Evolutionary conservation across 2,113 vertebrate species (phyloP), one percentile per base, ranked within the genome.

Genomic region (crab-eating macaque (Macaca fascicularis)): DNA sequence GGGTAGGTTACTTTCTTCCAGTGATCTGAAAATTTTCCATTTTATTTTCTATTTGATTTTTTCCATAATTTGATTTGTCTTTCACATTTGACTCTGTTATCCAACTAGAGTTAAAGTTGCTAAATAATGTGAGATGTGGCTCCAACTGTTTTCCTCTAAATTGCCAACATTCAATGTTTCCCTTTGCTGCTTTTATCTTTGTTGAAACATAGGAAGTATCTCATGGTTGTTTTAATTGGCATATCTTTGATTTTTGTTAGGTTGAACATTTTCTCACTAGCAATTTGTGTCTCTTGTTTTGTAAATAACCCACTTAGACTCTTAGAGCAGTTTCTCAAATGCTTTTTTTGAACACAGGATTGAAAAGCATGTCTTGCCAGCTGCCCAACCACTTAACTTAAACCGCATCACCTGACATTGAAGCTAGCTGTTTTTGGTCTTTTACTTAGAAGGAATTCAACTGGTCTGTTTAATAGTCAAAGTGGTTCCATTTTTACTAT

Each of bases 61-160:
- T 76, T 5, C 2, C 6, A 25, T 43, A 50, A 84, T 87, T 69
- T 57, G 25, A 82, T 52, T 45, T 70, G 16, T 69, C 25, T 93
- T 89, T 52, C 87, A 87, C 92, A 27, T 87, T 92, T 70, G 74
- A 89, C 59, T 92, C 43, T 88, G 6, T 85, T 84, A 27, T 55
- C 22, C 48, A 90, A n/a, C 43, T 38, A 3, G 9, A 92, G 30
- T 79, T 70, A 32, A 81, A 80, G 80, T 89, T 90, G 19, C 72
- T 79, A 43, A 61, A 8, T 14, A 14, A 4, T 48, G 4, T 75
- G 52, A 70, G 69, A 61, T n/a, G n/a, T 64, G 43, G 7, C 32
- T 75, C 30, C 27, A 86, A 23, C 43, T 35, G 5, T 43, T 50
- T 40, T 35, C 0, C 27, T 12, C 23, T 43, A 17, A 96, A 48